Evolutionary conservation across 2,888 invertebrate genomes (phyloP).

Genomic region (Cheilosia grossa): DNA sequence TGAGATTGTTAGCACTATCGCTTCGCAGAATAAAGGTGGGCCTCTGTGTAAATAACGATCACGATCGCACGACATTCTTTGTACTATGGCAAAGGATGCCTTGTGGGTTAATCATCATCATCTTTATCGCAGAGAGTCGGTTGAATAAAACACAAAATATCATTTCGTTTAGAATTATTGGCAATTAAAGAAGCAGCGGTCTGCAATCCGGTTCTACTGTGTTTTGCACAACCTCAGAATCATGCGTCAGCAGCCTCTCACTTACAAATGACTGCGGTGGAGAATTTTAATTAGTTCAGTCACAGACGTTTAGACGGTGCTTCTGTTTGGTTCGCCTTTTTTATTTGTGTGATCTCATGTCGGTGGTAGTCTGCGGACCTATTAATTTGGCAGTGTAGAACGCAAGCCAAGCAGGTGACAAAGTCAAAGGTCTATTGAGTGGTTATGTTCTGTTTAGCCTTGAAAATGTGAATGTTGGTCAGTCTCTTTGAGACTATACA

Average conservation of each 20-base stretch:
- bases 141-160: slow-evolving; percentile 49
- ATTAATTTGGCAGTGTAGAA: too few relatives aligned
- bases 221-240: slow-evolving; percentile 27
- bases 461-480: too few relatives aligned
- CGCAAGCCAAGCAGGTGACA: too few relatives aligned
- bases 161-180: slow-evolving; percentile 61
- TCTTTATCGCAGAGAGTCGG: slow-evolving; percentile 11
- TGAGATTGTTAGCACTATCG: slow-evolving; percentile 66
- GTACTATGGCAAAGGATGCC: slow-evolving; percentile 29
- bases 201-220: slow-evolving; percentile 34
- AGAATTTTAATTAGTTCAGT: slow-evolving; percentile 63
- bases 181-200: slow-evolving; percentile 57
- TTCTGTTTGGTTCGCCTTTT: neutral
- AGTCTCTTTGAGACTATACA: too few relatives aligned
- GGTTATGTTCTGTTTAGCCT: too few relatives aligned
- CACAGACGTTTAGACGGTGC: neutral
- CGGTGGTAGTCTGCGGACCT: too few relatives aligned
- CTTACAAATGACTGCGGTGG: slow-evolving; percentile 33
- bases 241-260: slow-evolving; percentile 45
- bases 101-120: slow-evolving; percentile 53
- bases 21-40: slow-evolving; percentile 59
- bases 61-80: slow-evolving; percentile 71
- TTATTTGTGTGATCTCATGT: neutral
- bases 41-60: slow-evolving; percentile 66
- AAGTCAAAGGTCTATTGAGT: too few relatives aligned